Evolutionary conservation across 2,888 invertebrate genomes (phyloP), one percentile per base, ranked within the genome.

Genomic region (Linnaemya vulpina): DNA sequence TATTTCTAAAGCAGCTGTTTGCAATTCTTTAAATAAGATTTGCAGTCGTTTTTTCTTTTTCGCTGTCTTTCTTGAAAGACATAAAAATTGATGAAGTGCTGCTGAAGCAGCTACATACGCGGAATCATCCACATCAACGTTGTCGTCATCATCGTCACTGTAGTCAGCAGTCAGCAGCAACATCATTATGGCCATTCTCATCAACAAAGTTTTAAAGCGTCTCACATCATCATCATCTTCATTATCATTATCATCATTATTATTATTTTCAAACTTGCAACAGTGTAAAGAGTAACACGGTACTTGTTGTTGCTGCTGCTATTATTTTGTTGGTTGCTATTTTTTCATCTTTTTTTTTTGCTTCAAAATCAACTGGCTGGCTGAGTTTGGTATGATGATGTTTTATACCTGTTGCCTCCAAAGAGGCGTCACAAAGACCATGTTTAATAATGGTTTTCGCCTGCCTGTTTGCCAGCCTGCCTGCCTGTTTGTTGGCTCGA

Each of bases 51-150:
- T n/a, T 4, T 68, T 40, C 30, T 38, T 40, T 60, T 65, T 65
- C 63, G 17, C 30, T 38, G 43, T 1, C 71, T 73, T 70, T 67
- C 51, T 22, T 67, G 55, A 83, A 86, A 87, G 85, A 87, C 87
- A 87, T 87, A 87, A 87, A 87, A 87, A 87, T 87, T 87, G 87
- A 87, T 87, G 86, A 87, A 87, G 87, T 87, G 87, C 86, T 86
- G 86, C 77, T 86, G 86, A 75, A 40, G 86, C 81, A 81, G 86
- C 86, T 65, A 80, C 80, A 77, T 80, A 81, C 83, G 80, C 86
- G 80, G 35, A 83, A 68, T 78, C 74, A 83, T 74, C 71, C 78
- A 74, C 71, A 71, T 78, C 62, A 74, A 60, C 55, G 49, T 77
- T 67, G 80, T 80, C 83, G 73, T 80, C 87, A 86, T 35, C 63